Conservation (phyloP, 2,797 vertebrate species). For the Cossypha heuglini region DNA sequence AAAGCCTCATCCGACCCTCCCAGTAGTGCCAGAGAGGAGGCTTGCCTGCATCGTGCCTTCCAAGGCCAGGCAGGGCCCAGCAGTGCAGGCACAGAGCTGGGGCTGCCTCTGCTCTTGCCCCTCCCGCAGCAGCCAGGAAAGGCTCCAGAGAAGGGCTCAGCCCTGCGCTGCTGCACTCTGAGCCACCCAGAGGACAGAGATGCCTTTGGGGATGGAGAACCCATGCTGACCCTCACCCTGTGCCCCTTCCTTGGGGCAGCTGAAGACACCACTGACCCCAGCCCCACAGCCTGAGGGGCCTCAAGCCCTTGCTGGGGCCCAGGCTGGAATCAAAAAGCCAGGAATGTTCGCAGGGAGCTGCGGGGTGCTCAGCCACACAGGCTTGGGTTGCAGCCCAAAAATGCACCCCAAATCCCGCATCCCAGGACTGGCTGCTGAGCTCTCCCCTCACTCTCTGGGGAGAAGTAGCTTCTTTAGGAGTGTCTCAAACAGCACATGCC, state of each 20-base stretch:
- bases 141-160: background rate
- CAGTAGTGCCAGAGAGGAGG: fast-evolving
- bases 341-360: background rate
- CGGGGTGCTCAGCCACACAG: fast-evolving
- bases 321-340: background rate
- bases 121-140: fast-evolving
- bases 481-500: fast-evolving
- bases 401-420: fast-evolving
- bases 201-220: background rate
- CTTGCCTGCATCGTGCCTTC: background rate
- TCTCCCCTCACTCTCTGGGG: background rate
- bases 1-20: background rate
- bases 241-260: background rate
- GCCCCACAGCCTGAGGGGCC: background rate
- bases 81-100: fast-evolving
- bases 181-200: fast-evolving
- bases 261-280: background rate
- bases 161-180: background rate
- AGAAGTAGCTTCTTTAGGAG: fast-evolving
- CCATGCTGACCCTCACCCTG: fast-evolving
- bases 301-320: background rate
- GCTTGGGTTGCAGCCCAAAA: background rate
- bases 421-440: background rate
- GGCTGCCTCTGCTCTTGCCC: background rate
- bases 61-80: background rate